phyloP scores from a whole-genome alignment of 2,888 invertebrate genomes.

The Lepidochrysops patricia region DNA sequence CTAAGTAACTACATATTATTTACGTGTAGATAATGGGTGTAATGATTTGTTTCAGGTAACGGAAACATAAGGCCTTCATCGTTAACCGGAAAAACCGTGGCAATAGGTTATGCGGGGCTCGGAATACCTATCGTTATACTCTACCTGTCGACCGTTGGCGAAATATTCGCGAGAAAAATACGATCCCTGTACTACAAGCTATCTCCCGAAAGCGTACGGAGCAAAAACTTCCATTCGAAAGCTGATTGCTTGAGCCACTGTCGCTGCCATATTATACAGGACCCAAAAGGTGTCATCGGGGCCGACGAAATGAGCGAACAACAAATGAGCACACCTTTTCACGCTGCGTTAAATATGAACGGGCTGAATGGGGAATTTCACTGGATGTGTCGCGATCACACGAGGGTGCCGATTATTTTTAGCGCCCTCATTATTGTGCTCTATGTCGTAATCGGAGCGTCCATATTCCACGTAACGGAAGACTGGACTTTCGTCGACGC shows the following conservation, averaged over 20 bases:
- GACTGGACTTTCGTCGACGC: conserved; percentile 94
- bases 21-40: not conserved
- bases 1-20: not conserved
- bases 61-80: conserved; percentile 89
- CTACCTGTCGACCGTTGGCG: conserved; percentile 90
- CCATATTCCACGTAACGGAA: conserved; percentile 92
- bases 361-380: conserved; percentile 50
- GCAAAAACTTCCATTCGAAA: conserved; percentile 37
- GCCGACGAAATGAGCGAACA: not conserved
- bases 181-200: conserved; percentile 79
- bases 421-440: conserved; percentile 89
- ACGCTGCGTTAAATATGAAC: conserved; percentile 59
- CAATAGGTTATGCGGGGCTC: conserved; percentile 88
- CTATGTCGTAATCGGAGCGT: conserved; percentile 91
- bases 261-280: conserved; percentile 20
- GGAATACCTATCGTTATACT: conserved; percentile 92
- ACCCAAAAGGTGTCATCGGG: not conserved
- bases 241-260: conserved; percentile 38
- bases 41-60: conserved; percentile 76
- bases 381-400: conserved; percentile 71
- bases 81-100: conserved; percentile 84
- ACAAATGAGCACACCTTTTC: conserved; percentile 52
- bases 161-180: conserved; percentile 86
- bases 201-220: conserved; percentile 38
- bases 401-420: conserved; percentile 90